Percentiles rank a stretch among this genome's conserved stretches.
phyloP scores from a whole-genome alignment of 2,113 vertebrate genomes.

The Rhineura floridana region DNA sequence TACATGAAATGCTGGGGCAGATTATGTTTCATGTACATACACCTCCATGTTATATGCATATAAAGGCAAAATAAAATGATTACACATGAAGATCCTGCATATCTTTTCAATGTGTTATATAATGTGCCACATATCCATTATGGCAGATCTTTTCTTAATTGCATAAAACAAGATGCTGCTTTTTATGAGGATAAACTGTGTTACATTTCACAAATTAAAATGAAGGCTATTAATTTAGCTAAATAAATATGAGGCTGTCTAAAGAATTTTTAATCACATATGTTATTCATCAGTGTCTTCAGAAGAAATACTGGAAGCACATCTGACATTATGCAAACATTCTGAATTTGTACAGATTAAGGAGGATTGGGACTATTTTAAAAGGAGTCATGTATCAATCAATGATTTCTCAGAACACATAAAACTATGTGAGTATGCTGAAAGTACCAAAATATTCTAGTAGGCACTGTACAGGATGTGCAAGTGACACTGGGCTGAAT shows the following conservation, averaged over 20 bases:
- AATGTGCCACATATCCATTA: neutral
- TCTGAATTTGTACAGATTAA: neutral
- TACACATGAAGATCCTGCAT: neutral
- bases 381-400: neutral
- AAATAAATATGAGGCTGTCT: neutral
- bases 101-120: neutral
- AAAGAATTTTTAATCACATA: slow-evolving; percentile 2
- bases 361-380: neutral
- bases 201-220: neutral
- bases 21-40: neutral
- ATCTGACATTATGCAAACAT: neutral
- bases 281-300: neutral
- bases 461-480: neutral
- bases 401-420: neutral
- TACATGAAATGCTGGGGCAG: neutral
- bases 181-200: neutral
- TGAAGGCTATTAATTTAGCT: neutral
- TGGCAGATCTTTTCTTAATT: neutral
- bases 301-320: neutral
- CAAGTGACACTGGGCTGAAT: neutral
- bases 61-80: neutral
- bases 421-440: neutral
- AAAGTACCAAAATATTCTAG: neutral
- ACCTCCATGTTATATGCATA: neutral
- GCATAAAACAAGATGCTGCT: neutral